These are phyloP conservation scores for Drosophila obscura DNA, from an alignment of 1,140 invertebrate genomes.

Conservation along the genomic window DNA sequence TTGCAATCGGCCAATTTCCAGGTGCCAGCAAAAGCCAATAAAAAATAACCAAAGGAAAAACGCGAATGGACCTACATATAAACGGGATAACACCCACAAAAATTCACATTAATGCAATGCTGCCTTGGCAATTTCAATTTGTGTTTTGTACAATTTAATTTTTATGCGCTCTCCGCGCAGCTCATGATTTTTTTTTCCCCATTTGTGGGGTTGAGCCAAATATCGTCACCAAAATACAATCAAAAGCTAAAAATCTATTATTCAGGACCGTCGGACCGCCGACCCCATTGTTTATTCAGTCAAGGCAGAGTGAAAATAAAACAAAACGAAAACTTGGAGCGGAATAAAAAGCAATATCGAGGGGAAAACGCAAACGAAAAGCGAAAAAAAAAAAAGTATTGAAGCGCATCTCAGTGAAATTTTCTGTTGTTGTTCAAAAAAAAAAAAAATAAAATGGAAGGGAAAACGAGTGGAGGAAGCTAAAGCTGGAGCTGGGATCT, in stretches of 20 bases:
- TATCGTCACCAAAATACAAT: constrained; percentile 64
- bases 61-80: constrained; percentile 12
- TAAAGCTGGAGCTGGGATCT: background rate
- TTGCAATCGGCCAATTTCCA: constrained; percentile 23
- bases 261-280: constrained; percentile 49
- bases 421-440: constrained; percentile 21
- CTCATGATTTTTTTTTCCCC: constrained; percentile 24
- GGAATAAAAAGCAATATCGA: constrained; percentile 44
- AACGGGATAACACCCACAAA: constrained; percentile 42
- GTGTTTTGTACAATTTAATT: constrained; percentile 64
- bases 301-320: constrained; percentile 31
- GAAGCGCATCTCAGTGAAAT: constrained; percentile 41
- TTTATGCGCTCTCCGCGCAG: constrained; percentile 39
- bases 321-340: constrained; percentile 27
- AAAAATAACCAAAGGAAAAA: constrained; percentile 43
- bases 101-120: constrained; percentile 53
- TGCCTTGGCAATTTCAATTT: constrained; percentile 60
- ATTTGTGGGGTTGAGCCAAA: constrained; percentile 43
- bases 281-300: constrained; percentile 64
- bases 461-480: constrained; percentile 2
- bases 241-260: constrained; percentile 79
- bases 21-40: constrained; percentile 32
- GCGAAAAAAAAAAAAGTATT: constrained; percentile 11
- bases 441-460: constrained; percentile 32
- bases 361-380: constrained; percentile 8